Evolutionary conservation across 2,797 vertebrate genomes (phyloP), one percentile per base, ranked within the genome.

Genomic region (Decapterus maruadsi): DNA sequence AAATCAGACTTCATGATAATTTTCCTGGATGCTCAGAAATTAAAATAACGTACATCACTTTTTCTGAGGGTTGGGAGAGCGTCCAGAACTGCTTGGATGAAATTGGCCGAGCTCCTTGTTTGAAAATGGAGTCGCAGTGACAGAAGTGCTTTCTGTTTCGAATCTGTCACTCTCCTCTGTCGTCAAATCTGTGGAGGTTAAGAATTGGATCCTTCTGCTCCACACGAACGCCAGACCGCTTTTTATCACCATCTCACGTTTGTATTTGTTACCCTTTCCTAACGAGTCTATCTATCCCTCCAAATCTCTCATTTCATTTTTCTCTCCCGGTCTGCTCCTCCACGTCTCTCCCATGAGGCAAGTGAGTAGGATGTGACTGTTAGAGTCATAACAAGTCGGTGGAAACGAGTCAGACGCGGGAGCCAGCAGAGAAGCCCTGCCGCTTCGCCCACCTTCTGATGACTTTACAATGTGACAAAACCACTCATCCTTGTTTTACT

Each of bases 381-480:
- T 92, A 90, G 88, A 92, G 75, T 92, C 90, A 92, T 92, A 93
- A 91, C 86, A 79, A 81, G 79, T 55, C 76, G 67, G 77, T 90
- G 87, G 91, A 91, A 93, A 68, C 62, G 14, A 86, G 79, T 87
- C 85, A 87, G 88, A 91, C 87, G 59, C 40, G 62, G 75, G 75
- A 88, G 83, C 75, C 85, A 76, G 82, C 61, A 4, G 78, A 84
- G 80, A 78, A 88, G 86, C 75, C 81, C 80, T 29, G 80, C 76
- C 70, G 85, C 78, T 77, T 88, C 90, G 79, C 91, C 92, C 92
- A 90, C 93, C 89, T 83, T 68, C 84, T 93, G 90, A 94, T 94
- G 87, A 88, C 90, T 94, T 94, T 93, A 90, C 92, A 94, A 90
- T 69, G 81, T 90, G 90, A 89, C 89, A 65, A 67, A 84, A 86